Base-by-base conservation (phyloP, 2,888 invertebrate genomes). In the Rhyacophila evoluta region DNA sequence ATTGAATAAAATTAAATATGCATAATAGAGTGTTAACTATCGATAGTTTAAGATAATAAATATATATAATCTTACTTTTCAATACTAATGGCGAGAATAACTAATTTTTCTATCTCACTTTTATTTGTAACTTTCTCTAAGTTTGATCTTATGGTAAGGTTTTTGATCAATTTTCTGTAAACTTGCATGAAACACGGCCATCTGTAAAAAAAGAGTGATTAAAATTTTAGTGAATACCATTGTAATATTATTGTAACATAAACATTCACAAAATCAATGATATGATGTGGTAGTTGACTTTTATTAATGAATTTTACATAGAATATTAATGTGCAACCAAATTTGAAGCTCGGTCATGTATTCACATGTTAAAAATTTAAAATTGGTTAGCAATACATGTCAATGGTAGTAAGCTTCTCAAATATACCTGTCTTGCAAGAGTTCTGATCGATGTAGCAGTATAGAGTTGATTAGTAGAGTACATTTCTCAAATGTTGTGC, bases 151-250 rank as follows among this genome's bases (percentile, higher is more conserved):
- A 85, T 85, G 75, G 89, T 88, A 0, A 89, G 80, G 1, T 85
- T 84, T 0, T 83, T 55, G 1, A 87, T 83, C 0, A 89, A 82
- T 0, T 85, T 84, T 39, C 89, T 85, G 81, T 89, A 89, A 78
- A 88, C 87, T 41, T 89, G 89, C 87, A 89, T 87, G 83, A 85
- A 89, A 69, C 87, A 87, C 0, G 89, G 89, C 89, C 90, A 90
- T 77, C 90, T 89, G 27, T 11, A 55, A 69, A 75, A 11, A 68
- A 37, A 19, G 12, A n/a, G n/a, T n/a, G n/a, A n/a, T n/a, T n/a
- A n/a, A n/a, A n/a, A n/a, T n/a, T n/a, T n/a, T n/a, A n/a, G n/a
- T n/a, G n/a, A 55, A 38, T 4, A 39, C 10, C 0, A 69, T 11
- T 33, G 15, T 41, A 3, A 41, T 10, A 41, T 41, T n/a, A 41